Conservation (phyloP, 2,113 vertebrate genomes). For the Rhynchopsitta pachyrhyncha region DNA sequence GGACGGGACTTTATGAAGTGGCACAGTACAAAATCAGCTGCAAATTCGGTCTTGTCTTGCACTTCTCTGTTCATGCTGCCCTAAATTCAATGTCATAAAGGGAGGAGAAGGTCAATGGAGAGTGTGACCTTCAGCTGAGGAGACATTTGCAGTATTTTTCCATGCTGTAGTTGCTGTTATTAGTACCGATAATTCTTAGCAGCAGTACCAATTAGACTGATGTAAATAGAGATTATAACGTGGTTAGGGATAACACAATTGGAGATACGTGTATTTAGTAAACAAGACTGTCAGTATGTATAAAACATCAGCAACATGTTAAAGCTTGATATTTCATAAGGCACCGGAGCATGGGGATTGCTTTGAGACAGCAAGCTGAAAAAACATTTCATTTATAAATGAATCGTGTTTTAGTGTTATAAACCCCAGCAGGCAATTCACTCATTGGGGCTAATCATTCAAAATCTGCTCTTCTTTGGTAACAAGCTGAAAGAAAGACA, state of each 20-base stretch:
- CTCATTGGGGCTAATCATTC: conserved; percentile 43
- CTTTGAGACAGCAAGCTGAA: conserved; percentile 40
- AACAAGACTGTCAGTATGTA: conserved; percentile 1
- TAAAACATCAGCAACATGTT: conserved; percentile 30
- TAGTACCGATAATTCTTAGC: not conserved
- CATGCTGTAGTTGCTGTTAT: not conserved
- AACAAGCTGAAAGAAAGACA: not conserved
- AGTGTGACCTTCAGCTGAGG: not conserved
- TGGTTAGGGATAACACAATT: conserved; percentile 46
- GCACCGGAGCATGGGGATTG: not conserved
- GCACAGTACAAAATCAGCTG: not conserved
- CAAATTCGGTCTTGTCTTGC: not conserved
- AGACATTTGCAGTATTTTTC: conserved; percentile 5
- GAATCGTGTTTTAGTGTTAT: conserved; percentile 42
- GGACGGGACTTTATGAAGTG: not conserved
- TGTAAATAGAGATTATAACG: conserved; percentile 60
- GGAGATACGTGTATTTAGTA: conserved; percentile 25
- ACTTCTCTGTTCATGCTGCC: not conserved
- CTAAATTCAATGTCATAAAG: not conserved
- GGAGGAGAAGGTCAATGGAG: not conserved
- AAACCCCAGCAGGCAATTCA: conserved; percentile 43
- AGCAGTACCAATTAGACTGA: conserved; percentile 8
- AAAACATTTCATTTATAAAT: conserved; percentile 50
- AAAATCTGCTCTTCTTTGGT: conserved; percentile 45
- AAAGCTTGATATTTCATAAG: conserved; percentile 33